phyloP scores from a whole-genome alignment of 2,888 invertebrate genomes.

The Mylabris sibirica region DNA sequence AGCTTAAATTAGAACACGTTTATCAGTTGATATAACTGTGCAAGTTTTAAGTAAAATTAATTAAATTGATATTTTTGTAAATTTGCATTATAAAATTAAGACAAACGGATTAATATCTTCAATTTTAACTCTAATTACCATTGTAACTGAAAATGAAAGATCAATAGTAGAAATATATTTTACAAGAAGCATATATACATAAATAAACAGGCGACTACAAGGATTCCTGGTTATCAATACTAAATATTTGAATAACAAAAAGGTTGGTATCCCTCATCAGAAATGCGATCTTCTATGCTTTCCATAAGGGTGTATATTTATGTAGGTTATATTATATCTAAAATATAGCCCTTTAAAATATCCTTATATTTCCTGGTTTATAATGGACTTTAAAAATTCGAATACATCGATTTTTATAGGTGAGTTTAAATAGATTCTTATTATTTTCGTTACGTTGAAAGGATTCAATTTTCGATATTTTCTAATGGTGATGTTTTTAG shows the following conservation, averaged over 20 bases:
- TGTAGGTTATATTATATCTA: neutral
- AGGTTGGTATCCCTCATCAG: neutral
- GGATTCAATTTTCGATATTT: neutral
- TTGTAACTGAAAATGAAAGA: neutral
- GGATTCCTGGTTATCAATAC: neutral
- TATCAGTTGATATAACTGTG: too few relatives aligned
- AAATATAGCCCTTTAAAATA: neutral
- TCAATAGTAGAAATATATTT: too few relatives aligned
- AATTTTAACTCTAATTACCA: neutral
- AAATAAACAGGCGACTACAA: neutral
- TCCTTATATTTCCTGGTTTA: slow-evolving; percentile 6
- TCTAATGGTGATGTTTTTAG: neutral
- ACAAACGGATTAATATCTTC: neutral
- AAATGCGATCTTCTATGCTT: neutral
- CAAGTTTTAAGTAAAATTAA: too few relatives aligned
- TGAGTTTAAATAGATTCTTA: neutral
- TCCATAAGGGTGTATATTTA: neutral
- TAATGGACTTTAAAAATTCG: neutral
- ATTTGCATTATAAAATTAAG: neutral
- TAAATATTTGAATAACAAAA: neutral
- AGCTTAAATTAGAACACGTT: neutral
- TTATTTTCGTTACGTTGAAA: neutral
- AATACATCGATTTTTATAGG: neutral
- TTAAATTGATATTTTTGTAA: neutral
- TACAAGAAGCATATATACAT: too few relatives aligned